These are phyloP conservation scores for Lithobates sylvaticus DNA, from an alignment of 2,797 vertebrate genomes.

Conservation along the genomic window DNA sequence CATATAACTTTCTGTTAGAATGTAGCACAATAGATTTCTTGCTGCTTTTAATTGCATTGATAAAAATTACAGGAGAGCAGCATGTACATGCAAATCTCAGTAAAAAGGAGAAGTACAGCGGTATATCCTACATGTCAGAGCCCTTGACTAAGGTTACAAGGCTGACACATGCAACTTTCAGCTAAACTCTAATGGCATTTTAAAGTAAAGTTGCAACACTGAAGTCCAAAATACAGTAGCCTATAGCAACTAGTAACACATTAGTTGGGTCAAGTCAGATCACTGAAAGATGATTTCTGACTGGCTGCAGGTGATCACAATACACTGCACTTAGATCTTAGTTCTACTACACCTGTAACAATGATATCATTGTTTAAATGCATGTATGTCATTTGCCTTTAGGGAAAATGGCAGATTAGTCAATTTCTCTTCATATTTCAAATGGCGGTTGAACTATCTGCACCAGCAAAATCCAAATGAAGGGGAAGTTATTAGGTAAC, in stretches of 20 bases:
- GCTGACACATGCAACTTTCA: neutral
- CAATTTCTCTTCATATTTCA: no score
- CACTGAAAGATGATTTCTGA: neutral
- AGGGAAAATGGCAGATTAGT: no score
- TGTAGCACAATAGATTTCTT: constrained; percentile 29
- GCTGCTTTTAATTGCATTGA: constrained; percentile 37
- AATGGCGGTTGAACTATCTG: no score
- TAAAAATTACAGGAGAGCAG: constrained; percentile 23
- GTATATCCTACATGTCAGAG: neutral
- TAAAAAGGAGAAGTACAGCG: neutral
- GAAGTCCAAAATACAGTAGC: neutral
- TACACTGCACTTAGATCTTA: no score
- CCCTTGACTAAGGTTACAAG: neutral
- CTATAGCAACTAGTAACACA: neutral
- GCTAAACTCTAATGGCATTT: neutral
- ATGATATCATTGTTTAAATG: no score
- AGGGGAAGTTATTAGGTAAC: no score
- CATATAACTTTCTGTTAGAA: constrained; percentile 27
- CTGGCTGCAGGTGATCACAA: no score
- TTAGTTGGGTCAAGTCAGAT: neutral
- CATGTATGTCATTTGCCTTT: no score
- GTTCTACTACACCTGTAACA: no score
- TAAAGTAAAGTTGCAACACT: neutral
- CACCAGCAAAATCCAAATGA: no score
- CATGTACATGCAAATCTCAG: constrained; percentile 1